Conservation (phyloP, 2,888 invertebrate species). For the Hydrotaea cyrtoneurina region DNA sequence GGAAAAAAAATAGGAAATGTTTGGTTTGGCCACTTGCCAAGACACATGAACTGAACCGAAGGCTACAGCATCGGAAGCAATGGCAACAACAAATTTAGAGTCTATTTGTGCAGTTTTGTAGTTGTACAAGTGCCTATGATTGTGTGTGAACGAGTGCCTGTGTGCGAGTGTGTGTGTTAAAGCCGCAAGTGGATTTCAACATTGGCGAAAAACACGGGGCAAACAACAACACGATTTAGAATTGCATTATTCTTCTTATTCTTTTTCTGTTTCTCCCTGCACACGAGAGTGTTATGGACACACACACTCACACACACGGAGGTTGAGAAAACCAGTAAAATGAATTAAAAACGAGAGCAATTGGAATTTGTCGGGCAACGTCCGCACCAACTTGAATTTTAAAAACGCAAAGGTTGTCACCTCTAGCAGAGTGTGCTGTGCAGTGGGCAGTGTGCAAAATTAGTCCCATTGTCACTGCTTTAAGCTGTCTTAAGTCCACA, state of each 20-base stretch:
- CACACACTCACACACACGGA: neutral
- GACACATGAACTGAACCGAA: slow-evolving; percentile 21
- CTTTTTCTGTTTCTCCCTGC: neutral
- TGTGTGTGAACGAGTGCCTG: neutral
- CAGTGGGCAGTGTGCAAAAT: neutral
- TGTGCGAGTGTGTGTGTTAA: slow-evolving; percentile 25
- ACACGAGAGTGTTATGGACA: neutral
- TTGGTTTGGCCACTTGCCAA: slow-evolving; percentile 59
- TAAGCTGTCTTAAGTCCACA: neutral
- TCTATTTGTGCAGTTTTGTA: slow-evolving; percentile 56
- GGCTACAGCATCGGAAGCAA: slow-evolving; percentile 14
- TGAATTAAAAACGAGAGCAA: neutral
- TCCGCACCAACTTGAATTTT: neutral
- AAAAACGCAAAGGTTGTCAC: neutral
- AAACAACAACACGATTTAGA: slow-evolving; percentile 32
- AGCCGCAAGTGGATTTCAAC: slow-evolving; percentile 62
- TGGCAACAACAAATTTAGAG: slow-evolving; percentile 53
- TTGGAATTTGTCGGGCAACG: neutral
- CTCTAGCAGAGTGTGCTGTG: neutral
- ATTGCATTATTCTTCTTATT: slow-evolving; percentile 32
- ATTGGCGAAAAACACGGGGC: slow-evolving; percentile 2
- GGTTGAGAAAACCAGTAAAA: neutral
- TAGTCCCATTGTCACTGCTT: slow-evolving; percentile 17
- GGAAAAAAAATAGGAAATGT: slow-evolving; percentile 42
- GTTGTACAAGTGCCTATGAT: neutral